Evolutionary conservation across 2,888 invertebrate genomes (phyloP), one percentile per base, ranked within the genome.

Genomic region (Synanthedon formicaeformis): DNA sequence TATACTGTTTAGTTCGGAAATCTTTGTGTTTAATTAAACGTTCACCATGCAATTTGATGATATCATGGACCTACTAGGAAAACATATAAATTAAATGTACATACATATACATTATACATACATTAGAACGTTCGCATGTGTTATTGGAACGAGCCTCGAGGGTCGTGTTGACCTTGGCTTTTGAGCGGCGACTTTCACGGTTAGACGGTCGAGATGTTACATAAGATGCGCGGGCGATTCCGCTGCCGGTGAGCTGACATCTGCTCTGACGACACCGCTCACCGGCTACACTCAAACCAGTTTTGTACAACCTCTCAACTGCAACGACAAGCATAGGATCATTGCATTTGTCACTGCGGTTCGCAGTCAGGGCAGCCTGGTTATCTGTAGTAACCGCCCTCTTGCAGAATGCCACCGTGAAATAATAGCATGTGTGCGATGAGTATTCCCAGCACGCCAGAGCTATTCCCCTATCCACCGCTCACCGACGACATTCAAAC

Each of bases 161-260:
- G 82, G 85, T 78, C 82, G 69, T 68, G 75, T 67, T 84, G 84
- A 86, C 87, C 87, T 87, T 87, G 87, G 86, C 84, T 85, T 85
- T 86, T 85, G 84, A 85, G 80, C 79, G 81, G 80, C 75, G 79
- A 86, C 87, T 87, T 87, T 87, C 87, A 87, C 86, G 87, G 86
- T 87, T 86, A 85, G 85, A 81, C 82, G 78, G 81, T 69, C 75
- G 80, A 62, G 61, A 63, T 49, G 73, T 83, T 85, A 84, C 80
- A 82, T 84, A 83, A 86, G 85, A 81, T 81, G 82, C 66, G 74
- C 77, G 71, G 62, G 66, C 68, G 65, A 62, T 64, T 63, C 54
- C 41, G 48, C 62, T 66, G 64, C 62, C 70, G 69, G 65, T 69
- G 67, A 66, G 67, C 63, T 64, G 66, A 69, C 78, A 73, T 75